Conservation (phyloP, 2,113 vertebrate species). For the Oreochromis aureus region DNA sequence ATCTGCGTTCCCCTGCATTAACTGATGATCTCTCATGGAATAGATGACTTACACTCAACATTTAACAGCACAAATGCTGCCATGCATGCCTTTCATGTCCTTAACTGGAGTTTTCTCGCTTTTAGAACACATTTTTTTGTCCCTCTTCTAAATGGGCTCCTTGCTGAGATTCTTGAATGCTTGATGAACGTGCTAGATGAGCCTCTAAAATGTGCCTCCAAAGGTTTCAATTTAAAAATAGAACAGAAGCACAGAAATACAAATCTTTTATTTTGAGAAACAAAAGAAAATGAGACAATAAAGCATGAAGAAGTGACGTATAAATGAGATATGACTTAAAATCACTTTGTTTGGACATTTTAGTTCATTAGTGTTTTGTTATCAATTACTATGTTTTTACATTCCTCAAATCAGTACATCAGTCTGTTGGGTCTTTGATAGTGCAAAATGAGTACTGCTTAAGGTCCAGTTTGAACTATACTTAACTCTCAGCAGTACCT, state of each 20-base stretch:
- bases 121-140: neutral
- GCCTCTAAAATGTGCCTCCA: neutral
- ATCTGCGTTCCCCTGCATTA: neutral
- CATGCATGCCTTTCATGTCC: neutral
- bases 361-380: neutral
- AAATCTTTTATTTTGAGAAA: neutral
- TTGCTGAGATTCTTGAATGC: neutral
- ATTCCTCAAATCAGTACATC: neutral
- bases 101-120: neutral
- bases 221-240: neutral
- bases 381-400: neutral
- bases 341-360: neutral
- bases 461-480: neutral
- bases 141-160: neutral
- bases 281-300: neutral
- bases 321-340: neutral
- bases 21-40: neutral
- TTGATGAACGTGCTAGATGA: neutral
- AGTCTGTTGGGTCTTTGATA: neutral
- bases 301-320: neutral
- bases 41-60: neutral
- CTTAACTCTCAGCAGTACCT: neutral
- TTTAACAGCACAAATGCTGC: neutral
- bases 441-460: neutral
- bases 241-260: neutral